Evolutionary conservation across 2,888 invertebrate species (phyloP).

Genomic region (Spilarctia lutea): DNA sequence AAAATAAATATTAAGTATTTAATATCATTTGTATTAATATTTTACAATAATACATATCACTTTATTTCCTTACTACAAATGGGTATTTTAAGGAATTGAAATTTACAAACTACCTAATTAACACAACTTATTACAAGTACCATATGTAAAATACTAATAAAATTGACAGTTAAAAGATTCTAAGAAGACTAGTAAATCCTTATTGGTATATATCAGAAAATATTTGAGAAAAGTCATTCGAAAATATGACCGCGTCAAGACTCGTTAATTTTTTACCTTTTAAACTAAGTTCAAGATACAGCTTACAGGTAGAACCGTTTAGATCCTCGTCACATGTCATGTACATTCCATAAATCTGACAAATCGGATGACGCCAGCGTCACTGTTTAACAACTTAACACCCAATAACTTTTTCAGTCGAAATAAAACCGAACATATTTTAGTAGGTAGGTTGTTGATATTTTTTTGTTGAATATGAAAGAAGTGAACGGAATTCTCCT

Average conservation of each 20-base stretch:
- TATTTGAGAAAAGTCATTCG: background rate
- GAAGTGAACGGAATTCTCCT: background rate
- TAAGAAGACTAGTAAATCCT: conserved; percentile 66
- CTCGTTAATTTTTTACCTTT: background rate
- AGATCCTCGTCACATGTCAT: background rate
- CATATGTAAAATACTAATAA: conserved; percentile 47
- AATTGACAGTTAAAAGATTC: conserved; percentile 50
- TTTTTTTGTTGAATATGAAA: background rate
- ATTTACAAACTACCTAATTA: conserved; percentile 41
- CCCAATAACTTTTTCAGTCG: background rate
- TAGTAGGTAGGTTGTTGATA: background rate
- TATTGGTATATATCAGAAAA: conserved; percentile 9
- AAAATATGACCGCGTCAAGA: background rate
- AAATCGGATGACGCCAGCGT: background rate
- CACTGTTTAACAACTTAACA: background rate
- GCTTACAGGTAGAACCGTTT: background rate
- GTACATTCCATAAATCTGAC: background rate
- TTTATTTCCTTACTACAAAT: conserved; percentile 43
- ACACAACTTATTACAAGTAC: conserved; percentile 36
- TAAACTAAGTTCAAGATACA: background rate
- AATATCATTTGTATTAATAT: conserved; percentile 41
- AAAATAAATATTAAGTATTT: conserved; percentile 44
- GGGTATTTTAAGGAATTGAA: conserved; percentile 50
- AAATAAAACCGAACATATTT: background rate
- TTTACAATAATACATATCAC: conserved; percentile 54